Base-by-base conservation (phyloP, 2,888 invertebrate species). In the Branchellion lobata region DNA sequence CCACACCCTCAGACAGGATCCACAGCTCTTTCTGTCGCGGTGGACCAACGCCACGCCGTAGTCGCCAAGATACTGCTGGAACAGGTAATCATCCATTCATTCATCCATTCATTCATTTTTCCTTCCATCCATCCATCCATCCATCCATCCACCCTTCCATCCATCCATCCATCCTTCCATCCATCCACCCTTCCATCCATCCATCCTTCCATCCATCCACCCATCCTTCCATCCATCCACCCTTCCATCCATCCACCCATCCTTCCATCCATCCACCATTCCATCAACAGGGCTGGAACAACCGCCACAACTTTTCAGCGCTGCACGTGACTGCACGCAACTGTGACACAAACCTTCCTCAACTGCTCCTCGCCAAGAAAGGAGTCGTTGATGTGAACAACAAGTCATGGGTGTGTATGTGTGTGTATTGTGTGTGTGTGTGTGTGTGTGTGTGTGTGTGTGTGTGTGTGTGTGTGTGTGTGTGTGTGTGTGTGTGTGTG, bases 21-120 rank as follows among this genome's bases (percentile, higher is more conserved):
- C 53, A 80, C 65, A 8, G 79, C 80, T 47, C 79, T 80, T 18
- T 79, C 80, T 27, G 80, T 80, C 11, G 80, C 80, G 40, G 74
- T 80, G 21, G 79, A 80, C 74, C 80, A 80, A 27, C 57, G 79
- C 18, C 80, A 80, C 53, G 72, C 33, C 18, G 31, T 51, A 34
- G 72, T 78, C 27, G 80, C 79, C 18, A 73, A 53, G 29, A 27
- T 80, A 29, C 75, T 80, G 21, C 57, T 80, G 36, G 80, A 80
- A 47, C 78, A 79, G n/a, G 79, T 69, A 24, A 34, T 57, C 21
- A 3, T 57, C n/a, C n/a, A n/a, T n/a, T n/a, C n/a, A n/a, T n/a
- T n/a, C n/a, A n/a, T n/a, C n/a, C n/a, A n/a, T n/a, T n/a, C n/a
- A n/a, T n/a, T n/a, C n/a, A n/a, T n/a, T n/a, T n/a, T n/a, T n/a